Evolutionary conservation across 2,113 vertebrate species (phyloP), one percentile per base, ranked within the genome.

Genomic region (Haemorhous mexicanus): DNA sequence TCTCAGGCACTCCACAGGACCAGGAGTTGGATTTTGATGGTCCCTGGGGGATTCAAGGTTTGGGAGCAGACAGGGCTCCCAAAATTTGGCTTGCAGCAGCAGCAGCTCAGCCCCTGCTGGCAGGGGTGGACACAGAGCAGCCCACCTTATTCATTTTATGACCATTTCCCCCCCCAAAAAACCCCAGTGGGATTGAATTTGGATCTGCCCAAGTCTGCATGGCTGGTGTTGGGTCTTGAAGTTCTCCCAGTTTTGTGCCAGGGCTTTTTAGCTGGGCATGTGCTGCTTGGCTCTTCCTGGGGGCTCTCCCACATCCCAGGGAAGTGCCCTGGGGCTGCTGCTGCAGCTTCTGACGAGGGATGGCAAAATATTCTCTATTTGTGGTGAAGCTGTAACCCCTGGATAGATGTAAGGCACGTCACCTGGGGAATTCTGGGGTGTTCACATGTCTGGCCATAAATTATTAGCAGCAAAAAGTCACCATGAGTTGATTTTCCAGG

Each of bases 401-500:
- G 15, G 26, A 3, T 5, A 4, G 15, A n/a, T 56, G 37, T n/a
- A 50, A 55, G 14, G 26, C 19, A 13, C 3, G 0, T 15, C 44
- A 21, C 43, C 27, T 50, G 28, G 24, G 35, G 39, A 33, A 16
- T 30, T 73, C 49, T n/a, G 2, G 22, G 13, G 18, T 37, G n/a
- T 72, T 52, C n/a, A 16, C 16, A 6, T 32, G 13, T 32, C 56
- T 72, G 52, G 39, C 19, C 9, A 30, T 69, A 13, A 7, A 16
- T 23, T 0, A 9, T 61, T 4, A 41, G 26, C n/a, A 67, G 24
- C 32, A 75, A 85, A 66, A 74, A 17, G 7, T 39, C 5, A 1
- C n/a, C n/a, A 5, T 30, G 50, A 21, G 30, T 32, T 56, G 37
- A 32, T 33, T 75, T 33, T 63, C 19, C 15, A 11, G 35, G n/a